These are phyloP conservation scores for Procambarus clarkii DNA, from an alignment of 1,140 invertebrate genomes.

Conservation along the genomic window DNA sequence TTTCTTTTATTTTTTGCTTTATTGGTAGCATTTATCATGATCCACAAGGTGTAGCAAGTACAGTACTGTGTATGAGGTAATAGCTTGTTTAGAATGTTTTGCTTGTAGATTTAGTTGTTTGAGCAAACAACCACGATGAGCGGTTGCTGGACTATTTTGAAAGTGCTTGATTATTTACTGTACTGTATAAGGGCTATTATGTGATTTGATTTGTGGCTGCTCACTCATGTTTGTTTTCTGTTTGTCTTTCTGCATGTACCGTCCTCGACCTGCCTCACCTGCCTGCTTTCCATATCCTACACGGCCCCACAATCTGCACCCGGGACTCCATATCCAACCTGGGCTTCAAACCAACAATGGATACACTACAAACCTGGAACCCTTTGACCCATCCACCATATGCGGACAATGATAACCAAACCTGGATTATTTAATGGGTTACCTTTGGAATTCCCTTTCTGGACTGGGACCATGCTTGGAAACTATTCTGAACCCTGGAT, in stretches of 20 bases:
- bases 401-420: conserved; percentile 15
- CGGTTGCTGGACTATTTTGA: neutral
- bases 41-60: neutral
- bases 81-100: conserved; percentile 2
- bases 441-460: conserved; percentile 38
- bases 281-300: conserved; percentile 60
- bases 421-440: conserved; percentile 28
- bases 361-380: conserved; percentile 26
- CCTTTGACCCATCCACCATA: conserved; percentile 18
- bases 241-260: conserved; percentile 62
- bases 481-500: conserved; percentile 30
- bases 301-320: conserved; percentile 54
- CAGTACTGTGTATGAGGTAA: neutral
- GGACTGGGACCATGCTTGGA: conserved; percentile 48
- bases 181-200: neutral
- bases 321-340: conserved; percentile 39
- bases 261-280: conserved; percentile 51
- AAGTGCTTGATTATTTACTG: neutral
- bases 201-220: conserved; percentile 25
- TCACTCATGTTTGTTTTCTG: conserved; percentile 22
- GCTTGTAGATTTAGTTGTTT: conserved; percentile 15
- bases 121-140: neutral
- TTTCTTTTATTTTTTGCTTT: too few relatives aligned
- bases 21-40: too few relatives aligned
- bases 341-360: conserved; percentile 30